Evolutionary conservation across 1,140 invertebrate species (phyloP).

Genomic region (Pachypsylla venusta): DNA sequence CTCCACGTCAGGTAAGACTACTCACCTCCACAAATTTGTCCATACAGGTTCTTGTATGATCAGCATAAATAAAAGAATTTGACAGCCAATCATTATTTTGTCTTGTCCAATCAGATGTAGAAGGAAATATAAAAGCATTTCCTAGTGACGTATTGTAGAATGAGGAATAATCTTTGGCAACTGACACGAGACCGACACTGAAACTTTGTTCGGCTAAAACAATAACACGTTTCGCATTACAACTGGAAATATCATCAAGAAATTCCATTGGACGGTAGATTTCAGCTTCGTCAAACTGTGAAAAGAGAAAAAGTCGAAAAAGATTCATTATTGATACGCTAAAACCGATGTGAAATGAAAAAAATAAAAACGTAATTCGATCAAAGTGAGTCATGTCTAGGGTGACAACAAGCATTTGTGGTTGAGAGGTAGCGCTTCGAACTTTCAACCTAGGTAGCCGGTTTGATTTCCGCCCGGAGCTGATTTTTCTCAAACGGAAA

Average conservation of each 20-base stretch:
- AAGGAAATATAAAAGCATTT: not conserved
- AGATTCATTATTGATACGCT: too few species aligned
- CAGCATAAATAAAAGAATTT: not conserved
- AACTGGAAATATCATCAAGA: constrained; percentile 33
- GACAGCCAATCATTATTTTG: not conserved
- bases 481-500: too few species aligned
- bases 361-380: too few species aligned
- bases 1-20: too few species aligned
- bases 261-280: constrained; percentile 35
- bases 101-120: not conserved
- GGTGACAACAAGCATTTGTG: too few species aligned
- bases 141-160: not conserved
- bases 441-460: too few species aligned
- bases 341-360: too few species aligned
- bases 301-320: constrained; percentile 9
- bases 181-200: constrained; percentile 30
- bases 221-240: constrained; percentile 34
- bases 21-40: constrained; percentile 1
- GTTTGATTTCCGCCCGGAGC: too few species aligned
- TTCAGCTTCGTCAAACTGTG: constrained; percentile 29
- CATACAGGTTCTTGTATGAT: constrained; percentile 4
- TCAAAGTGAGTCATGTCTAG: too few species aligned
- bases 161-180: constrained; percentile 7
- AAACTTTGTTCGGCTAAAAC: constrained; percentile 37
- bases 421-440: too few species aligned